Base-by-base conservation (phyloP, 2,888 invertebrate species). In the Synergus itoensis region DNA sequence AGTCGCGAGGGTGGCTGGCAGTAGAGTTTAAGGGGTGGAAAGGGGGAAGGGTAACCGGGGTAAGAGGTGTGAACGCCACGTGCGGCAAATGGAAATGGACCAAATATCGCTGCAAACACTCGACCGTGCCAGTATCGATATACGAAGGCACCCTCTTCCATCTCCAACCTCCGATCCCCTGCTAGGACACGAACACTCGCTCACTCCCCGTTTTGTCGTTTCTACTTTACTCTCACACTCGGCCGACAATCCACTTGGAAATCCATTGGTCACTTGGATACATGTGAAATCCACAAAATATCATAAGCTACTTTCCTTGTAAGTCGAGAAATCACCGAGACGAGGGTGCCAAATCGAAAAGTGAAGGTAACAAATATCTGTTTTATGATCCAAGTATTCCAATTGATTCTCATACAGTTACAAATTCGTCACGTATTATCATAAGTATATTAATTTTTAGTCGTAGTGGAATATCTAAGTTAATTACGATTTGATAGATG, bases 41-140 rank as follows among this genome's bases (percentile, higher is more conserved):
- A 67, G 76, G 78, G 73, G 81, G 82, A 84, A 82, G 84, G 88
- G 88, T 89, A n/a, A 53, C 73, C 48, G 48, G 73, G 69, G 73
- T 36, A 73, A 73, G 90, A 91, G 90, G 91, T 90, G 91, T 87
- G 90, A 91, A 90, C 91, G 91, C 90, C 91, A 90, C 91, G 91
- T 91, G 91, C 90, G 88, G 85, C 90, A 91, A 91, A 91, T 91
- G 91, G 91, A 91, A 91, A 91, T 91, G 91, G 91, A 91, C 89
- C 91, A 89, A 91, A 91, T 91, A 91, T 91, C 90, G 90, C 87
- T 87, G 90, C 91, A 90, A 91, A 91, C 90, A 91, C 89, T 89
- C 89, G 88, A 87, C 87, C 86, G 85, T 83, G 86, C 85, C 87
- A 88, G 89, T 90, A 89, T 90, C 89, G 89, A 90, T 90, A 90